Conservation (phyloP, 2,113 vertebrate species). For the Cyphomyrus plagiostoma region DNA sequence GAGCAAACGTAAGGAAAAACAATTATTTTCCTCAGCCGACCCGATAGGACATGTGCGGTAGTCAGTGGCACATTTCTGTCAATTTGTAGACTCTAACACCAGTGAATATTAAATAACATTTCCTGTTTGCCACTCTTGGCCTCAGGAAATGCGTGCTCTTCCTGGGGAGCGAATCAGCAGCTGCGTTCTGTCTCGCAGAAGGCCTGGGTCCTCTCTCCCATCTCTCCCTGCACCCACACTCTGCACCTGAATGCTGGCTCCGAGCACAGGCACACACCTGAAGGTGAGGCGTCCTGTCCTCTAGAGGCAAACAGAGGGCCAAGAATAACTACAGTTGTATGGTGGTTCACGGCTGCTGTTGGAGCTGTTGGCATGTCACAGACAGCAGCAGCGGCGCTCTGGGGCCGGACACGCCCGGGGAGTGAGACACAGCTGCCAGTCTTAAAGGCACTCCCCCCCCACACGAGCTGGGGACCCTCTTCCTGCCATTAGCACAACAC, state of each 20-base stretch:
- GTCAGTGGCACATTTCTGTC: neutral
- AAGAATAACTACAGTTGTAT: neutral
- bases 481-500: constrained; percentile 41
- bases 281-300: constrained; percentile 28
- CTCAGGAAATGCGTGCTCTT: neutral
- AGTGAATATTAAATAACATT: neutral
- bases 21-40: neutral
- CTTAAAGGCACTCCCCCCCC: neutral
- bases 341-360: constrained; percentile 8
- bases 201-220: neutral
- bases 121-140: neutral
- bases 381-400: neutral
- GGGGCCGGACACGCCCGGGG: neutral
- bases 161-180: neutral
- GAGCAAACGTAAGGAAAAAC: neutral
- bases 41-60: neutral
- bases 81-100: neutral
- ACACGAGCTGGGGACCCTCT: constrained; percentile 27
- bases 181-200: neutral
- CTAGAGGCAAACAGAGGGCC: constrained; percentile 19
- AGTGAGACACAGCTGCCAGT: neutral
- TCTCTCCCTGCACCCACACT: neutral
- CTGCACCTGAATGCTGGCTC: neutral
- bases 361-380: constrained; percentile 3
- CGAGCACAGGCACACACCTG: neutral